Evolutionary conservation across 2,113 vertebrate genomes (phyloP), one percentile per base, ranked within the genome.

Genomic region (Stigmatopora argus): DNA sequence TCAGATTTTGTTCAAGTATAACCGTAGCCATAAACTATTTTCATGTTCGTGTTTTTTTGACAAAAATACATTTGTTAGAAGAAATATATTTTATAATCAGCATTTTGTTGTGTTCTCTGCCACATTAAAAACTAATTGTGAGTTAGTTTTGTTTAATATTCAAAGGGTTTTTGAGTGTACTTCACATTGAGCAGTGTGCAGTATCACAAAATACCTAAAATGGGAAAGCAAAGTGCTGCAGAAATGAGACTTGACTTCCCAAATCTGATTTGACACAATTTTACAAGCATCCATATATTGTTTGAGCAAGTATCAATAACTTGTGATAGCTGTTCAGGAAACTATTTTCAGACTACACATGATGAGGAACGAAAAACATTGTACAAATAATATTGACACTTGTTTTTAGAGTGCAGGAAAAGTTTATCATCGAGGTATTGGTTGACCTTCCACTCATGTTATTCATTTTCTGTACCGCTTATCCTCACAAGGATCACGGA

Each of bases 201-300:
- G 26, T 53, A 17, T 31, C 7, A 56, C 13, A 13, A 34, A 56
- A 15, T 2, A 56, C 7, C 14, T 56, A 56, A 64, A 69, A 72
- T 31, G 71, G 59, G 57, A 59, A 63, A 64, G n/a, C n/a, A 83
- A 82, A 83, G 84, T 89, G 81, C 84, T 71, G 79, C 78, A 83
- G 66, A 78, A 82, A 73, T 55, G 34, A 74, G 1, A 79, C 72
- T 47, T 58, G 1, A 11, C 64, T 71, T 71, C 81, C 73, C 77
- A 79, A 74, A 65, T 81, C 73, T 75, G 78, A 85, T 68, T 69
- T 38, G 71, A 72, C 11, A 3, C 9, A 52, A 46, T 44, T 11
- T 73, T 55, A 44, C 48, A 60, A 57, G 65, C 67, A 74, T 65
- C 47, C 9, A 78, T 45, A 53, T 55, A 18, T 78, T 72, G 75